Evolutionary conservation across 2,888 invertebrate genomes (phyloP).

Genomic region (Scaeva pyrastri): DNA sequence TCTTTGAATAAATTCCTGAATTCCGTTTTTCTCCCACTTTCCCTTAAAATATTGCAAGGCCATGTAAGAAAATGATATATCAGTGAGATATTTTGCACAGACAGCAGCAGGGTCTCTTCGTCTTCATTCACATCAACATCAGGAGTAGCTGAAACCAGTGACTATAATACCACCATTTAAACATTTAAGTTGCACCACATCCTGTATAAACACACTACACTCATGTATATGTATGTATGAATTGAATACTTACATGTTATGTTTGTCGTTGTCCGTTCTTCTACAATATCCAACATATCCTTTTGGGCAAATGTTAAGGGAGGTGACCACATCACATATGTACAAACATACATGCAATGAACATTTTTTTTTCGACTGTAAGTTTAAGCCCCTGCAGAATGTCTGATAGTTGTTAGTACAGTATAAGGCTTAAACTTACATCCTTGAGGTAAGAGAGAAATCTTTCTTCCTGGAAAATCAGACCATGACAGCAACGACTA

Average conservation of each 20-base stretch:
- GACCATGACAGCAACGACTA: too few species aligned
- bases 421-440: background rate
- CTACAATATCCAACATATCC: background rate
- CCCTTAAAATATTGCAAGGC: conserved; percentile 7
- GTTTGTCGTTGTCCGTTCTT: too few species aligned
- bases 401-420: conserved; percentile 51
- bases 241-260: too few species aligned
- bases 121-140: conserved; percentile 11
- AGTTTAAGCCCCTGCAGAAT: conserved; percentile 1
- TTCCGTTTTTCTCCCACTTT: background rate
- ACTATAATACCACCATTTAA: conserved; percentile 33
- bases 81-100: conserved; percentile 14
- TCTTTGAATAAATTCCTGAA: too few species aligned
- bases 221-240: too few species aligned
- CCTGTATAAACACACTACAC: background rate
- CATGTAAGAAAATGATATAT: conserved; percentile 28
- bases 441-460: too few species aligned
- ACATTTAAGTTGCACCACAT: conserved; percentile 29
- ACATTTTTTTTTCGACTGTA: background rate
- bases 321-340: background rate
- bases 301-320: background rate
- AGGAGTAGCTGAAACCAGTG: conserved; percentile 9
- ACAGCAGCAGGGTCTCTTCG: background rate
- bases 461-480: too few species aligned
- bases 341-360: background rate